A percentile compares a stretch with the other conserved stretches of the same genome.
Evolutionary conservation across 2,113 vertebrate species (phyloP).

Genomic region (Cromileptes altivelis): DNA sequence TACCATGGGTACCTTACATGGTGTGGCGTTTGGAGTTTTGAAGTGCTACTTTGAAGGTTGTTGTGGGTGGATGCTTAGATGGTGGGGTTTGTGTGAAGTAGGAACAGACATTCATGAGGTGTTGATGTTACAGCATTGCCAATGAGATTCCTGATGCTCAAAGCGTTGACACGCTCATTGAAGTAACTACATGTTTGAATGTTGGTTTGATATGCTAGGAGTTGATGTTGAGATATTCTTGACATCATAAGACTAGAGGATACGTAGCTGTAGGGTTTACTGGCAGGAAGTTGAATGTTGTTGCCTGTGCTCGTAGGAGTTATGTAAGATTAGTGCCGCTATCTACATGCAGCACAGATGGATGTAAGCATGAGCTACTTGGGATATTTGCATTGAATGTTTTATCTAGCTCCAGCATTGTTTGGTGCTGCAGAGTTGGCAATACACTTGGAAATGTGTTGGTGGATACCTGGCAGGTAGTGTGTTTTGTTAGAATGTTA

Average conservation of each 20-base stretch:
- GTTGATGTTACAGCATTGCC: constrained; percentile 65
- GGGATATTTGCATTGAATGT: not conserved
- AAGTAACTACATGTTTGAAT: constrained; percentile 30
- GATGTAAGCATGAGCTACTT: not conserved
- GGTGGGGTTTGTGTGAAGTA: constrained; percentile 55
- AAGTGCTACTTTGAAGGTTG: constrained; percentile 59
- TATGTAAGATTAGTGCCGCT: constrained; percentile 27
- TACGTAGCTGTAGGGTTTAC: constrained; percentile 10
- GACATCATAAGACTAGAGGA: constrained; percentile 25
- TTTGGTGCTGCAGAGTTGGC: constrained; percentile 13
- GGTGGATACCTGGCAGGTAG: constrained; percentile 48
- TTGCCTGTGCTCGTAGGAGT: constrained; percentile 2
- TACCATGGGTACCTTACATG: constrained; percentile 41
- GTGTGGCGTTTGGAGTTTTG: constrained; percentile 35
- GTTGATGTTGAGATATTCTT: constrained; percentile 33
- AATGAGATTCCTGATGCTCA: constrained; percentile 60
- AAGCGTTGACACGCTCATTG: constrained; percentile 45
- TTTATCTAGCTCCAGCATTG: constrained; percentile 2
- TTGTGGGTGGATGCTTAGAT: constrained; percentile 54
- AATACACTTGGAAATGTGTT: constrained; percentile 20
- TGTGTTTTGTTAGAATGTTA: constrained; percentile 12
- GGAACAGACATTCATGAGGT: constrained; percentile 56
- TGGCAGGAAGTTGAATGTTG: not conserved
- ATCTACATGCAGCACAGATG: constrained; percentile 20
- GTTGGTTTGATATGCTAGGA: constrained; percentile 37